Evolutionary conservation across 1,140 invertebrate species (phyloP), one percentile per base, ranked within the genome.

Genomic region (Venturia canescens): DNA sequence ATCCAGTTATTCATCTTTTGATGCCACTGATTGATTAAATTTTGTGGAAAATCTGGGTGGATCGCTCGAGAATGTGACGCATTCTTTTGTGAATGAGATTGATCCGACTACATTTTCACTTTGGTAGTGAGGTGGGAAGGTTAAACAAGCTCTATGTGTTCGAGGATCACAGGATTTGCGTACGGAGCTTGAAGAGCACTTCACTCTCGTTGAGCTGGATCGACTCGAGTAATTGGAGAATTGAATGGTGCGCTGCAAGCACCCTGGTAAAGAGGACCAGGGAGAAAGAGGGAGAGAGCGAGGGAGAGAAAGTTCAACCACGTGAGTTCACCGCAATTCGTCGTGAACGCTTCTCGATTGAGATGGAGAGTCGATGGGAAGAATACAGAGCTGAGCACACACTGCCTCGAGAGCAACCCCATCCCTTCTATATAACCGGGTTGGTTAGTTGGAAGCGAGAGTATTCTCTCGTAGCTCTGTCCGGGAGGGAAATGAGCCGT

Each of bases 221-320:
- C 66, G 66, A 69, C 27, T 69, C 66, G 66, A 69, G 29, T 69
- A 69, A 69, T 69, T 69, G 66, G 66, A 69, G 66, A 69, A 69
- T 69, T 69, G 66, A 69, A 69, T 31, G 66, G 66, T 69, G 66
- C 29, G 66, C 60, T 69, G 66, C 66, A 69, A 69, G 66, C 66
- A 69, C 60, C 4, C 23, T 69, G 27, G 66, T 69, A 69, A 69
- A 69, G 66, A 31, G 60, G 23, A 26, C 23, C 6, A 63, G 60
- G 13, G 66, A 18, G 21, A 31, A 9, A 31, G 66, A 31, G 15
- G 31, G 66, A 31, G 60, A 63, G 16, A 26, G 66, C 3, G 66
- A 34, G 29, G 18, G 66, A 31, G 15, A 31, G 66, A 31, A 29
- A 31, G 60, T 27, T 69, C 16, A 69, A 69, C 66, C 66, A 69